Base-by-base conservation (phyloP, 2,113 vertebrate genomes). In the Labrus mixtus region DNA sequence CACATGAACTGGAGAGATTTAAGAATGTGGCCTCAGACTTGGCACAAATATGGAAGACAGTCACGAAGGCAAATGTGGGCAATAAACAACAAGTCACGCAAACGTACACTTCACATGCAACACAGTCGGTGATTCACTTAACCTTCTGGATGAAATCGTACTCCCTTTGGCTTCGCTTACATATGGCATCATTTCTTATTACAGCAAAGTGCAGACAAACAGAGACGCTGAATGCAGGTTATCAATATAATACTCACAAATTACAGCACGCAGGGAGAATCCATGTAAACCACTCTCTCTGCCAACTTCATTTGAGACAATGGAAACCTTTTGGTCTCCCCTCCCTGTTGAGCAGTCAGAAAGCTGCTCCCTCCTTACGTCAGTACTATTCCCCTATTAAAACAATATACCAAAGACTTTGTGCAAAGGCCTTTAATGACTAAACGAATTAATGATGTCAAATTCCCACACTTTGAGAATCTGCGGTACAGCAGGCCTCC, bases 381-480 rank as follows among this genome's bases (percentile, higher is more conserved):
- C 89, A n/a, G 84, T 81, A 58, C 76, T 79, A 82, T 91, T 94
- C 92, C 91, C 90, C 92, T 92, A 94, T 94, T 95, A 93, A 94
- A 95, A 94, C 92, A 95, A 95, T 90, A 94, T 88, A 93, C 82
- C 79, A 93, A 93, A 90, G 78, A 88, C 82, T 57, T 79, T 87
- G 87, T 86, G 89, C 79, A 10, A 51, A 86, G 65, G 87, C 82
- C 64, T 79, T 90, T 92, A 91, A 92, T 89, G 86, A 88, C 81
- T 78, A 16, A 23, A 84, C 75, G 87, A 90, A 92, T 92, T 84
- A 79, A 87, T 93, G 33, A 3, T 29, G 88, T 70, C 13, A 17
- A 66, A 79, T 94, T 94, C 93, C 90, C 91, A 93, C 93, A 91
- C 68, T 36, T 41, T 54, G 57, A 69, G 48, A 63, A 82, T 80